Conservation (phyloP, 2,797 vertebrate genomes). For the Platalea minor region DNA sequence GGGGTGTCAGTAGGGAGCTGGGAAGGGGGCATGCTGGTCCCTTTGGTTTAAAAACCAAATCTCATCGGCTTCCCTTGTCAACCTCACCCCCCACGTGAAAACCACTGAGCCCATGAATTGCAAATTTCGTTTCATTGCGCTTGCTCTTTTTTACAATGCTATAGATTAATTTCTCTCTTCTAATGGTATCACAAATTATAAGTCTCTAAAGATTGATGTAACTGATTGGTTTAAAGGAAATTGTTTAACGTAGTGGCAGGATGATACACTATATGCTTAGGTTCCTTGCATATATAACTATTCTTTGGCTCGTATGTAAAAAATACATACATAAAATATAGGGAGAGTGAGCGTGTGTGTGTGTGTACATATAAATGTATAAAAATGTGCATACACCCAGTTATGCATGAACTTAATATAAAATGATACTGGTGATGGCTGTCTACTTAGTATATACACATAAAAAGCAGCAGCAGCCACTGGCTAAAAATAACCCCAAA, state of each 20-base stretch:
- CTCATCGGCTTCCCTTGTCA: background rate
- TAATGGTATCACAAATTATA: background rate
- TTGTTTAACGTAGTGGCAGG: background rate
- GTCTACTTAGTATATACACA: slow-evolving; percentile 45
- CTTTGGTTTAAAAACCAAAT: background rate
- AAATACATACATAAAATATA: background rate
- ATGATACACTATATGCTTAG: background rate
- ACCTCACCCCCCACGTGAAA: background rate
- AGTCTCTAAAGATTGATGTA: background rate
- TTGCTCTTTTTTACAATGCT: background rate
- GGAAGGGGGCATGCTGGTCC: background rate
- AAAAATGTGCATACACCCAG: background rate
- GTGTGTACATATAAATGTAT: background rate
- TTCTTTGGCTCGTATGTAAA: background rate
- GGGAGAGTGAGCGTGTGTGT: background rate
- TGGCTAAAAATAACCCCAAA: slow-evolving; percentile 60
- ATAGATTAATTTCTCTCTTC: slow-evolving; percentile 12
- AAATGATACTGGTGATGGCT: slow-evolving; percentile 49
- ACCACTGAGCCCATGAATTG: background rate
- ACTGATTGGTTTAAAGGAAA: background rate
- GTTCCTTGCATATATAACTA: background rate
- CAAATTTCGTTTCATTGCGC: background rate
- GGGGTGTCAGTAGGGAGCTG: background rate
- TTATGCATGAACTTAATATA: background rate
- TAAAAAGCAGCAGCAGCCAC: slow-evolving; percentile 56